Percentiles rank a stretch among this genome's conserved stretches.
phyloP scores from a whole-genome alignment of 2,797 vertebrate species.

The Oreochromis mossambicus region DNA sequence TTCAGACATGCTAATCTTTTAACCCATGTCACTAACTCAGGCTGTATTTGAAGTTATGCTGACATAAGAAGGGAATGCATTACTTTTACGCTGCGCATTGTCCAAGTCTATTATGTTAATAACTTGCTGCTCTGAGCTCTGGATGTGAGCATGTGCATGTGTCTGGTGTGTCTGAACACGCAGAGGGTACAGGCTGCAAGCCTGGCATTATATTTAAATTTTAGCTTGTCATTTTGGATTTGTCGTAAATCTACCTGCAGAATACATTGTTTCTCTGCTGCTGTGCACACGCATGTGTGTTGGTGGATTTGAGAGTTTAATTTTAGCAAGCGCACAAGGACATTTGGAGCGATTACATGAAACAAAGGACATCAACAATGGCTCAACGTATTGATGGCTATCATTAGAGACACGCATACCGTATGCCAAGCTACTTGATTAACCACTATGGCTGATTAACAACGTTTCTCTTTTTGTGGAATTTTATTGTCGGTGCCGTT shows the following conservation, averaged over 20 bases:
- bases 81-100: constrained; percentile 34
- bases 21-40: not conserved
- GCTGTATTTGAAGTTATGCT: constrained; percentile 27
- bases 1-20: constrained; percentile 35
- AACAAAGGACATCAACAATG: constrained; percentile 41
- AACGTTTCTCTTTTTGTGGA: not conserved
- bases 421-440: constrained; percentile 26
- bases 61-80: constrained; percentile 44
- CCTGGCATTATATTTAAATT: constrained; percentile 29
- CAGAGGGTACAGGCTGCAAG: not conserved
- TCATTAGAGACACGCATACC: constrained; percentile 20
- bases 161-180: not conserved
- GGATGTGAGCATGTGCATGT: not conserved
- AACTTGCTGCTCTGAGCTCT: not conserved
- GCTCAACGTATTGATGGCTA: constrained; percentile 33
- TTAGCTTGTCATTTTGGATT: constrained; percentile 46
- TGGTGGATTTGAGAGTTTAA: not conserved
- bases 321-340: constrained; percentile 30
- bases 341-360: constrained; percentile 31
- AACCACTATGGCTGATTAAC: constrained; percentile 18
- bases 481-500: not conserved
- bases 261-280: not conserved
- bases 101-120: constrained; percentile 61
- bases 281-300: not conserved
- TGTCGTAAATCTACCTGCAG: constrained; percentile 43